Percentiles rank a stretch among this genome's conserved stretches.
phyloP scores from a whole-genome alignment of 2,113 vertebrate genomes.

The Copsychus sechellarum region DNA sequence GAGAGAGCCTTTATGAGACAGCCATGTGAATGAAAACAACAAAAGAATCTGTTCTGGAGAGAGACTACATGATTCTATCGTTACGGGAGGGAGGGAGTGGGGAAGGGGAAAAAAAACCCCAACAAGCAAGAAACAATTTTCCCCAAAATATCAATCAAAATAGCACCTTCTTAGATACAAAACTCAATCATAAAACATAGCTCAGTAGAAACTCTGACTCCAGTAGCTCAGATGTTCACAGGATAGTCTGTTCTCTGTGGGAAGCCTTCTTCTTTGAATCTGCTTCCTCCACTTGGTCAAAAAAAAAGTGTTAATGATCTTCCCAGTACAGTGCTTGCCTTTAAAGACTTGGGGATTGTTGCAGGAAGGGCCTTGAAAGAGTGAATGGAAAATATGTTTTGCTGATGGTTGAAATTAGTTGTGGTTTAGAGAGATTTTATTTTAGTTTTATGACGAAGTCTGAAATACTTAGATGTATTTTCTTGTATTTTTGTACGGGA shows the following conservation, averaged over 20 bases:
- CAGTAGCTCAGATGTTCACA: neutral
- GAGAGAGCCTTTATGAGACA: neutral
- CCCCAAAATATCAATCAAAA: neutral
- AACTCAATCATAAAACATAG: neutral
- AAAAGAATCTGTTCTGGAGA: neutral
- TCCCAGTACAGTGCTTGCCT: neutral
- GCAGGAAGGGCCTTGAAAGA: neutral
- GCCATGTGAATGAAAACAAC: neutral
- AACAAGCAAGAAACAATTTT: neutral
- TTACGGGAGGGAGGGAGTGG: accelerated
- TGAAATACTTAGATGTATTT: neutral
- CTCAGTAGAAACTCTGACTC: neutral
- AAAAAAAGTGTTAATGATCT: neutral
- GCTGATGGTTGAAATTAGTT: neutral
- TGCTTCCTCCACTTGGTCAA: neutral
- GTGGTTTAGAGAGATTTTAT: neutral
- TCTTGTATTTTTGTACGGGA: neutral
- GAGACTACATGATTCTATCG: accelerated
- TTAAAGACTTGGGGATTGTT: neutral
- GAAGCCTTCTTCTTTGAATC: slow-evolving; percentile 3
- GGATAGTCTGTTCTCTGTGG: neutral
- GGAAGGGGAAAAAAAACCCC: accelerated
- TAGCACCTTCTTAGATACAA: neutral
- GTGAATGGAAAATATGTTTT: neutral
- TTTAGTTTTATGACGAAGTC: neutral